Evolutionary conservation across 2,797 vertebrate genomes (phyloP), one percentile per base, ranked within the genome.

Genomic region (Scomberomorus guttatus): DNA sequence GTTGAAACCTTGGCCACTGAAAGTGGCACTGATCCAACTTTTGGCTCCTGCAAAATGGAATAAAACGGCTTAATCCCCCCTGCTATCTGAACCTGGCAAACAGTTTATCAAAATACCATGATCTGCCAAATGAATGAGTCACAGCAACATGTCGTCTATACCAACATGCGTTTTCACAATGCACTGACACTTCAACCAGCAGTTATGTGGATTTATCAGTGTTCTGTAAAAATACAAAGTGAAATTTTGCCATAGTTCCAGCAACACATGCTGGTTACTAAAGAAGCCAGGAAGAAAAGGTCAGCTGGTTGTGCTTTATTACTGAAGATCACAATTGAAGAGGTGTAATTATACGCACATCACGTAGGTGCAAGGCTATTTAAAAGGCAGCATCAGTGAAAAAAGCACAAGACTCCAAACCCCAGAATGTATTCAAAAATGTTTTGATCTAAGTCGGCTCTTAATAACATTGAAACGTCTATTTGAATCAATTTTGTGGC

Each of bases 281-380:
- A 73, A 60, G 61, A 67, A 48, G 55, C 29, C 14, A 60, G 55
- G 9, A 75, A 82, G 50, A 74, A 83, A 81, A 82, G 80, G 65
- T 89, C 81, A 81, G 55, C 29, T 48, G 64, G 56, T 50, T 63
- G 46, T 22, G 68, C 52, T 69, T 70, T 71, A 80, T 72, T 77
- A 82, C 72, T 56, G 46, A 82, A 57, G 70, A 72, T 72, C 60
- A 71, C 75, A 75, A 84, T 87, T 79, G 84, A 84, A 88, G 66
- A 64, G 27, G 2, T 57, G 25, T 17, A 29, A 57, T 32, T 18
- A 56, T 56, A 13, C 4, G 7, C 54, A 29, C 22, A 55, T 55
- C 48, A 25, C 39, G 32, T 12, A 32, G 48, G 44, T 69, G 54
- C 25, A 29, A 18, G 17, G 17, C 44, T 18, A 7, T 46, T 46